These are phyloP conservation scores for Trileptium ribeirensis DNA, from an alignment of 2,888 invertebrate genomes.

Conservation along the genomic window DNA sequence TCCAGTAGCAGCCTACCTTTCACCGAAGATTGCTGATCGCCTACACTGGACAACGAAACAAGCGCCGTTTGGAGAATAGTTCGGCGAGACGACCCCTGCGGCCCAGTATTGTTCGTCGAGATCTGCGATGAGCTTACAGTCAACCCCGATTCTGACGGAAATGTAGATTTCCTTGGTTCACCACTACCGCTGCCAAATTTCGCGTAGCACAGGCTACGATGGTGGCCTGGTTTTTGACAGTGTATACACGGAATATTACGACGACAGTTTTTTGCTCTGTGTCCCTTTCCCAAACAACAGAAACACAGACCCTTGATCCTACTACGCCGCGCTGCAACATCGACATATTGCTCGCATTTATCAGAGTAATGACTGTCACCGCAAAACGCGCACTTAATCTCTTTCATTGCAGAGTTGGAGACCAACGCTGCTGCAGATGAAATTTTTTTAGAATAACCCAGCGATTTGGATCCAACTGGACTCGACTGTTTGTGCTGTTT, in stretches of 20 bases:
- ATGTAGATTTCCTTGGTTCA: neutral
- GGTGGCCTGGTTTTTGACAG: neutral
- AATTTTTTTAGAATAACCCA: no score
- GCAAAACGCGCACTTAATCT: neutral
- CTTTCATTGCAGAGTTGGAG: neutral
- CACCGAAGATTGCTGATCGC: neutral
- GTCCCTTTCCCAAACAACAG: neutral
- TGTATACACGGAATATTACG: neutral
- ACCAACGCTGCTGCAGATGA: neutral
- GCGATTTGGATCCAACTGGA: no score
- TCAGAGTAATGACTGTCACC: conserved; percentile 6
- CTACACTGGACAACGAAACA: neutral
- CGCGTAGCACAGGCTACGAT: conserved; percentile 3
- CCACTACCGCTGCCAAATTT: neutral
- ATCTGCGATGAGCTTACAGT: neutral
- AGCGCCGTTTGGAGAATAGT: neutral
- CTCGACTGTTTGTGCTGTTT: neutral
- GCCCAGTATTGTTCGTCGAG: neutral
- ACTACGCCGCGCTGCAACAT: neutral
- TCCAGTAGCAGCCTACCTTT: neutral
- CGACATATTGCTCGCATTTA: neutral
- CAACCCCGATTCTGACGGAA: neutral
- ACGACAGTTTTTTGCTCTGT: neutral
- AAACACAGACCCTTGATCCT: neutral
- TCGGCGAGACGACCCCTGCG: neutral